These are phyloP conservation scores for Gerosis bhagava DNA, from an alignment of 2,888 invertebrate species.

Conservation along the genomic window DNA sequence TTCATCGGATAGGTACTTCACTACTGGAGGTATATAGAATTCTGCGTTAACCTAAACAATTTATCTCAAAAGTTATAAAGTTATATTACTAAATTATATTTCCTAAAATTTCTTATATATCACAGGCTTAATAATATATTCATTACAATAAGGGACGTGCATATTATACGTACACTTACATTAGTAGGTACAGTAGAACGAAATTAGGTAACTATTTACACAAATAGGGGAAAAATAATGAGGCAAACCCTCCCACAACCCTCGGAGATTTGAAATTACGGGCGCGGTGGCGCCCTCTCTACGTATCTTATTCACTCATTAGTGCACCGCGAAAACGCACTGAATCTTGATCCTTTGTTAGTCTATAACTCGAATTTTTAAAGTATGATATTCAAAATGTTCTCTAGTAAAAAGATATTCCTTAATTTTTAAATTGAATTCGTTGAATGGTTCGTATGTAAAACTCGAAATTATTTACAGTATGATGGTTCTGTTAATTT, in stretches of 20 bases:
- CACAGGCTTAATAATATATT: constrained; percentile 81
- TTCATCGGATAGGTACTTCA: background rate
- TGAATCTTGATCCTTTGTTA: constrained; percentile 51
- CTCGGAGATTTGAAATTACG: constrained; percentile 78
- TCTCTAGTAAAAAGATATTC: no score
- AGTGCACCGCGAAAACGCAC: constrained; percentile 47
- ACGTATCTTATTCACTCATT: constrained; percentile 62
- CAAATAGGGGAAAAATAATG: constrained; percentile 81
- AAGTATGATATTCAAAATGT: constrained; percentile 10
- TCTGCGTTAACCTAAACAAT: constrained; percentile 16
- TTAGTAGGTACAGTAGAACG: constrained; percentile 65
- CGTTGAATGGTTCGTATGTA: no score
- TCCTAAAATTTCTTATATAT: constrained; percentile 76
- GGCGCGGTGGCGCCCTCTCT: constrained; percentile 52
- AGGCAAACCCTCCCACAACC: constrained; percentile 80
- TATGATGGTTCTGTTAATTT: no score
- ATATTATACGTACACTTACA: constrained; percentile 75
- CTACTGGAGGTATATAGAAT: constrained; percentile 3
- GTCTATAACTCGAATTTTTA: background rate
- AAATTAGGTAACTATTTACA: constrained; percentile 81
- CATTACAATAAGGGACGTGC: constrained; percentile 77
- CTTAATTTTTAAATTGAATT: no score
- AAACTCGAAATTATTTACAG: no score
- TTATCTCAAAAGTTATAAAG: constrained; percentile 28
- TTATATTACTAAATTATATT: constrained; percentile 58